These are phyloP conservation scores for Limnephilus auricula DNA, from an alignment of 2,888 invertebrate genomes.

Conservation along the genomic window DNA sequence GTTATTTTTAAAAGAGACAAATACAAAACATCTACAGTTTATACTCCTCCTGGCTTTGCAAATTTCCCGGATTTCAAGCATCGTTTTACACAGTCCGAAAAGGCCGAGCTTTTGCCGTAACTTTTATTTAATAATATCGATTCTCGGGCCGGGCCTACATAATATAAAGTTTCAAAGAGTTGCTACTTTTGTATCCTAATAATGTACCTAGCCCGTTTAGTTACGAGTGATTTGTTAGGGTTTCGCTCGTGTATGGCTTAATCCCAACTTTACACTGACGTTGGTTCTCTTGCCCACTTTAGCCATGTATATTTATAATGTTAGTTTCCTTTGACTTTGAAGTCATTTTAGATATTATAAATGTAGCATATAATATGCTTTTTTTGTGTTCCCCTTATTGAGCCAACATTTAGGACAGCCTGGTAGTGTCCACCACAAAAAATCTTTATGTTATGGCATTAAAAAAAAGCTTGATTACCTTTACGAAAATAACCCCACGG, in stretches of 20 bases:
- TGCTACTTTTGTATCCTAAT: neutral
- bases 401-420: too few relatives aligned
- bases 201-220: neutral
- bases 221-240: neutral
- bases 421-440: too few relatives aligned
- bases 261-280: neutral
- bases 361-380: neutral
- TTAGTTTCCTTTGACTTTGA: neutral
- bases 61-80: neutral
- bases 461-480: too few relatives aligned
- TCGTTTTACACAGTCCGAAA: neutral
- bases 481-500: too few relatives aligned
- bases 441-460: too few relatives aligned
- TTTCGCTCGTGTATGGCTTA: neutral
- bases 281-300: neutral
- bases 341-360: neutral
- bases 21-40: neutral
- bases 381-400: too few relatives aligned
- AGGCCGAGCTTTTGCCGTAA: neutral
- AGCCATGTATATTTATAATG: neutral
- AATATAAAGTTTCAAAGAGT: neutral
- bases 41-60: neutral
- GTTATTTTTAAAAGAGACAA: constrained; percentile 7
- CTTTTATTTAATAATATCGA: neutral
- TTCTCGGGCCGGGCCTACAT: neutral